Conservation (phyloP, 2,888 invertebrate genomes). For the Oxytorus armatus region DNA sequence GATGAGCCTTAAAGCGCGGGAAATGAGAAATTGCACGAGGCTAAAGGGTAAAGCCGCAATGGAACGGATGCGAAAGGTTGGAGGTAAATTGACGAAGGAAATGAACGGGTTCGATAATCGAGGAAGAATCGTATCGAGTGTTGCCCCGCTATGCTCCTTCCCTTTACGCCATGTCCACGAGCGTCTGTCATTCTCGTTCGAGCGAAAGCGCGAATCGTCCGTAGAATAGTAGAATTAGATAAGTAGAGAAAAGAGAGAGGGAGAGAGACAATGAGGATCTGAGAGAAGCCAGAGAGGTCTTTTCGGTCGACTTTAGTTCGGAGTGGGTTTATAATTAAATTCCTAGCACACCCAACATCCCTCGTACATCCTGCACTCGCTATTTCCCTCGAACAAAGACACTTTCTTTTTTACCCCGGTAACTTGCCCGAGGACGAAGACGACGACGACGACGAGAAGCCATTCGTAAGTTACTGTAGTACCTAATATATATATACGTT, state of each 20-base stretch:
- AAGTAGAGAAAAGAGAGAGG: constrained; percentile 9
- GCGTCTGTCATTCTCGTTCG: not conserved
- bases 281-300: constrained; percentile 7
- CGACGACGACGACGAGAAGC: constrained; percentile 44
- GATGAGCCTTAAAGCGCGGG: constrained; percentile 6
- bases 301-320: constrained; percentile 50
- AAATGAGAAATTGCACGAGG: constrained; percentile 34
- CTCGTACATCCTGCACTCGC: constrained; percentile 48
- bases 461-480: constrained; percentile 45
- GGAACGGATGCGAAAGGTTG: constrained; percentile 23
- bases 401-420: constrained; percentile 22
- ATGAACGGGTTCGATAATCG: constrained; percentile 68
- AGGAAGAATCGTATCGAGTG: constrained; percentile 54
- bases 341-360: constrained; percentile 70
- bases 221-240: constrained; percentile 37
- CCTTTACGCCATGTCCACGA: constrained; percentile 6
- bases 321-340: constrained; percentile 76
- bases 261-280: not conserved
- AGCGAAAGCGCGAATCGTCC: constrained; percentile 29
- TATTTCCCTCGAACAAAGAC: constrained; percentile 37
- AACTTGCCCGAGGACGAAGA: constrained; percentile 17
- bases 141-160: not conserved
- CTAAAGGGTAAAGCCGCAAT: not conserved
- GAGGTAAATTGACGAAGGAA: constrained; percentile 50
- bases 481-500: constrained; percentile 34